Evolutionary conservation across 2,113 vertebrate genomes (phyloP).

Genomic region (Mustela lutreola): DNA sequence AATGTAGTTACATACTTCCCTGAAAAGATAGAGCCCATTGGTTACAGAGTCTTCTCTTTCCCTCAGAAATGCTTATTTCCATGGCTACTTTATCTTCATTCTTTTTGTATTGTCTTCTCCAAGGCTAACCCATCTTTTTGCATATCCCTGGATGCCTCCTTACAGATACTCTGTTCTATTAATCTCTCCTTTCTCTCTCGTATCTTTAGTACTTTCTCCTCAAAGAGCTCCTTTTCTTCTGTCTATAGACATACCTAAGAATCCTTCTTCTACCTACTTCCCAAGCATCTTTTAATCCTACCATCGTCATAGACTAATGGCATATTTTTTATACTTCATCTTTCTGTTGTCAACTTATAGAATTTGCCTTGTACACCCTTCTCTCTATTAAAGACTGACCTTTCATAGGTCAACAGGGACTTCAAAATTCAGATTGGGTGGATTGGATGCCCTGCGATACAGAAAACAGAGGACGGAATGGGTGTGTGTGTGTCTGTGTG

Average conservation of each 20-base stretch:
- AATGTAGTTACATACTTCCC: constrained; percentile 60
- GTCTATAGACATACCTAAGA: constrained; percentile 29
- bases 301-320: background rate
- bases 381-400: constrained; percentile 26
- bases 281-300: background rate
- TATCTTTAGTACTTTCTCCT: constrained; percentile 34
- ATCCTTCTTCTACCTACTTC: background rate
- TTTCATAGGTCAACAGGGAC: background rate
- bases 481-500: background rate
- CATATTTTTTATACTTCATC: constrained; percentile 25
- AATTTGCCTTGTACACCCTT: constrained; percentile 14
- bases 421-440: constrained; percentile 52
- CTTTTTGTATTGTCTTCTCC: constrained; percentile 42
- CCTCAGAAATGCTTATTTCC: constrained; percentile 47
- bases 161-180: constrained; percentile 31
- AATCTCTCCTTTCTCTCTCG: constrained; percentile 46
- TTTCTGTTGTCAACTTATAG: constrained; percentile 15
- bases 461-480: background rate
- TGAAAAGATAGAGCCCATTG: background rate
- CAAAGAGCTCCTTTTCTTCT: constrained; percentile 35
- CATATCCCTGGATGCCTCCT: background rate
- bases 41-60: constrained; percentile 42
- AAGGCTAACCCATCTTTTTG: constrained; percentile 35
- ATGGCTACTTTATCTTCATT: constrained; percentile 54
- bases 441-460: background rate